phyloP scores from a whole-genome alignment of 1,140 invertebrate genomes.

The Euglossa dilemma region DNA sequence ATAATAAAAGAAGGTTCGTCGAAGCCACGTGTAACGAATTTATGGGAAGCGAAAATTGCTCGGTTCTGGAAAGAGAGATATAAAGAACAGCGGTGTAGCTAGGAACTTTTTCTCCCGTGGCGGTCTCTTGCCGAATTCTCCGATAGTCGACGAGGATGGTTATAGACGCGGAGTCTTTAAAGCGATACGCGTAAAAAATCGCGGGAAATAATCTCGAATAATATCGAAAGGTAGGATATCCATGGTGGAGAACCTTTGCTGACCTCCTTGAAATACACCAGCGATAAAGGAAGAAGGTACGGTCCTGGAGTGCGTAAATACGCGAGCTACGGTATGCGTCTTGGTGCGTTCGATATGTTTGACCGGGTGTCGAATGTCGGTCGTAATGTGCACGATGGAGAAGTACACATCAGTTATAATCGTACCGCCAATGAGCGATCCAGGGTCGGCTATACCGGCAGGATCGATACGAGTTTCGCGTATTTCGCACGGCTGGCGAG shows the following conservation, averaged over 20 bases:
- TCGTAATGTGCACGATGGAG: constrained; percentile 38
- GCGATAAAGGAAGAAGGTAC: not conserved
- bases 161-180: too few relatives aligned
- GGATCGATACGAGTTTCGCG: constrained; percentile 56
- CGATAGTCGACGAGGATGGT: too few relatives aligned
- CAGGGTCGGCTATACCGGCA: not conserved
- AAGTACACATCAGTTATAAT: constrained; percentile 57
- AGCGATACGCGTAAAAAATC: too few relatives aligned
- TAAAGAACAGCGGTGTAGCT: too few relatives aligned
- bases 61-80: too few relatives aligned
- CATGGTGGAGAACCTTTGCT: too few relatives aligned
- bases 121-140: too few relatives aligned
- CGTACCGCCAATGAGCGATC: constrained; percentile 39
- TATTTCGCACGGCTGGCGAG: not conserved
- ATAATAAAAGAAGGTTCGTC: not conserved
- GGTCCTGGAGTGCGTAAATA: constrained; percentile 13
- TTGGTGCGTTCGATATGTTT: constrained; percentile 42
- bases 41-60: too few relatives aligned
- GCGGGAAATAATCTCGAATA: too few relatives aligned
- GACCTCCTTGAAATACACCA: not conserved
- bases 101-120: too few relatives aligned
- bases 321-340: not conserved
- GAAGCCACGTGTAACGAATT: too few relatives aligned
- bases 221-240: too few relatives aligned
- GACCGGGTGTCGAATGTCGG: constrained; percentile 47